Base-by-base conservation (phyloP, 2,888 invertebrate genomes). In the Lagria hirta region DNA sequence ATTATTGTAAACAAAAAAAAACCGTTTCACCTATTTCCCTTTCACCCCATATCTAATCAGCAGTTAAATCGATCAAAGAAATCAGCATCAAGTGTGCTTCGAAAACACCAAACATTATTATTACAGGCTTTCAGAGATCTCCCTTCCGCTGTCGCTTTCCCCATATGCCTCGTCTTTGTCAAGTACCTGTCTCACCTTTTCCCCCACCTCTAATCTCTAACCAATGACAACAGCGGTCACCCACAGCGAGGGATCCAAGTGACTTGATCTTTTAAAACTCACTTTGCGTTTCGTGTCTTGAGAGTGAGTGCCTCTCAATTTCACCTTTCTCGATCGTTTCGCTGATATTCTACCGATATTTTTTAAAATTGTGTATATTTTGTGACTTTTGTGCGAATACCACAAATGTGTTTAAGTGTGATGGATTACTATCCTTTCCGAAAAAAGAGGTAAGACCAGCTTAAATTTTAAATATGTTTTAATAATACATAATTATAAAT, bases 181-280 rank as follows among this genome's bases (percentile, higher is more conserved):
- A 38, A 48, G 43, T 48, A 48, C 48, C 48, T 48, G 48, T 48
- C 48, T 48, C 48, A 48, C 48, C 43, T 43, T 14, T 16, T 38
- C 51, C 47, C 48, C 48, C 48, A 43, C 48, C 30, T 8, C 8
- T 38, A 11, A 12, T 7, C 28, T 5, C 21, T 29, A 16, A 22
- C 43, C 35, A 50, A 44, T 49, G 37, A 30, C 45, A 37, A 36
- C 38, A 37, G 30, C 48, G 29, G 47, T 49, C 56, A 47, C 68
- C 68, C 65, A 57, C 68, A 61, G 49, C 48, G 41, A 45, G n/a
- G n/a, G n/a, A n/a, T 47, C 61, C 64, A 64, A 54, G 58, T 59
- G 56, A 65, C 60, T 60, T 60, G 62, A 67, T 65, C 65, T 67
- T 61, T 57, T 61, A 54, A 61, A 41, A 61, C 60, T 61, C 64